Percentiles rank a stretch among this genome's conserved stretches.
phyloP scores from a whole-genome alignment of 2,888 invertebrate species.

The Caradrina kadenii region DNA sequence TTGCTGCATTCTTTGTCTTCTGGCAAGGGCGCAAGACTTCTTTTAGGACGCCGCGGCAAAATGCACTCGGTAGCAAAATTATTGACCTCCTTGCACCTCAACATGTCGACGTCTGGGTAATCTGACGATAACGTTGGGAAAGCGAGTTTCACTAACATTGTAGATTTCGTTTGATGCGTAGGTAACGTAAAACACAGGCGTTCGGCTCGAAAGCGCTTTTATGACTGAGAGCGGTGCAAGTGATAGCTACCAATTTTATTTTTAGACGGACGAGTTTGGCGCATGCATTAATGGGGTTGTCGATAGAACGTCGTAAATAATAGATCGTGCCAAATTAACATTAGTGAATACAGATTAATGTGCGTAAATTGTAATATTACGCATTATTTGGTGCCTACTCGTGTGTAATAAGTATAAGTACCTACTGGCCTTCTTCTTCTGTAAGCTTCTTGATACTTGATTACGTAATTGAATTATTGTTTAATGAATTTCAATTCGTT shows the following conservation, averaged over 20 bases:
- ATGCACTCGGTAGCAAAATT: conserved; percentile 82
- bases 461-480: conserved; percentile 38
- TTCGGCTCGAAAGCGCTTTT: conserved; percentile 67
- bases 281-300: conserved; percentile 61
- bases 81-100: conserved; percentile 80
- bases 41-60: conserved; percentile 79
- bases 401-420: conserved; percentile 2
- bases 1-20: conserved; percentile 86
- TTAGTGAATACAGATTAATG: conserved; percentile 38
- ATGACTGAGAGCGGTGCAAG: conserved; percentile 62
- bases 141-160: conserved; percentile 82
- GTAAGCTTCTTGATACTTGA: conserved; percentile 5
- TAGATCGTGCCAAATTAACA: conserved; percentile 55
- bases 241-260: conserved; percentile 61
- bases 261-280: conserved; percentile 65
- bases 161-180: conserved; percentile 65
- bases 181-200: conserved; percentile 70
- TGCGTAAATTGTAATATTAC: conserved; percentile 49
- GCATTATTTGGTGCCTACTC: conserved; percentile 16
- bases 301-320: conserved; percentile 63
- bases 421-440: conserved; percentile 42
- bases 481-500: conserved; percentile 12
- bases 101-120: conserved; percentile 83
- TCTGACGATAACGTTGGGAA: conserved; percentile 74
- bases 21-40: conserved; percentile 81